Evolutionary conservation across 2,113 vertebrate species (phyloP).

Genomic region (Trichechus manatus): DNA sequence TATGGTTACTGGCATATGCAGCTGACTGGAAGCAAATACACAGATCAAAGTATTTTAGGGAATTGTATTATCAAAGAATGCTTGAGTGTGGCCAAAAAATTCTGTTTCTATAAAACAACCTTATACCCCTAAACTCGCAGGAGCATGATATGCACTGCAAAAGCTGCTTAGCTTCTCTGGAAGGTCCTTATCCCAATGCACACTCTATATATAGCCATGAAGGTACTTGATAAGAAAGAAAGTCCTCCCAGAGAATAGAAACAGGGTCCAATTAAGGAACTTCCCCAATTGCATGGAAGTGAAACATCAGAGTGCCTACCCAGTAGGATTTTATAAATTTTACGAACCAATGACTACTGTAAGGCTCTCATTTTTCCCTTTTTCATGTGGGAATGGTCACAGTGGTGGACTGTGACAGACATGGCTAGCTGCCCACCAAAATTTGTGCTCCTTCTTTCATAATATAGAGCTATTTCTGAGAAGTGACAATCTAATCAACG

Average conservation of each 20-base stretch:
- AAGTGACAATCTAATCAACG: not conserved
- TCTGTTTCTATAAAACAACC: not conserved
- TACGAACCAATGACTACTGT: not conserved
- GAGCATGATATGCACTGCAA: not conserved
- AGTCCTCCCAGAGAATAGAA: not conserved
- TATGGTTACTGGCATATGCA: not conserved
- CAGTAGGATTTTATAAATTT: not conserved
- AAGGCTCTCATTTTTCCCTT: not conserved
- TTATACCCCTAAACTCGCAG: not conserved
- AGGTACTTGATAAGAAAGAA: not conserved
- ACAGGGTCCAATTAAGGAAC: not conserved
- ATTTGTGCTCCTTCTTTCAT: not conserved
- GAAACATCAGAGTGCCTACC: not conserved
- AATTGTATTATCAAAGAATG: not conserved
- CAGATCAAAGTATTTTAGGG: not conserved
- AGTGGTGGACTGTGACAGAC: not conserved
- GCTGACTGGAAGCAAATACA: not conserved
- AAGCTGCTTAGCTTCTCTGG: not conserved
- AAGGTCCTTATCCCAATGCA: not conserved
- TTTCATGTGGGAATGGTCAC: not conserved
- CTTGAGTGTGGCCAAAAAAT: not conserved
- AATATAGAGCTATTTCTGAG: not conserved
- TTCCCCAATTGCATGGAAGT: not conserved
- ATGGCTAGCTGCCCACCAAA: not conserved
- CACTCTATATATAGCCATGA: not conserved